Percentiles rank a stretch among this genome's conserved stretches.
phyloP scores from a whole-genome alignment of 2,113 vertebrate species.

The Etheostoma cragini region DNA sequence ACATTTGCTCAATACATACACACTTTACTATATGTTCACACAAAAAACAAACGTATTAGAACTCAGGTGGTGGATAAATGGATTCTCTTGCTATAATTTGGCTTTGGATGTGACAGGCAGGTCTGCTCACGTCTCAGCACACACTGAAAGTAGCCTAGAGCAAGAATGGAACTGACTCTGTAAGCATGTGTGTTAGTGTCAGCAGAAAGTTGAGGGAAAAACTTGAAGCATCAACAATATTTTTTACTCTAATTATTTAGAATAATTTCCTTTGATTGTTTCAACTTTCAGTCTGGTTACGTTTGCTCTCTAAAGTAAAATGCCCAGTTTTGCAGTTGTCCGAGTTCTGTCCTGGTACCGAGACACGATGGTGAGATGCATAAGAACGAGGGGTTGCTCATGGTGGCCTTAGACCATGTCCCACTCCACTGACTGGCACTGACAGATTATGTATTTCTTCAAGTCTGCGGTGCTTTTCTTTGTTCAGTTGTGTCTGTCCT shows the following conservation, averaged over 20 bases:
- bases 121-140: conserved; percentile 72
- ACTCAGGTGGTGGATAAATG: conserved; percentile 58
- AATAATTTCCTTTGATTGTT: conserved; percentile 10
- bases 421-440: conserved; percentile 34
- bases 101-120: conserved; percentile 64
- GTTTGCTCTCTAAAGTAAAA: conserved; percentile 23
- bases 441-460: conserved; percentile 70
- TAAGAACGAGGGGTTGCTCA: conserved; percentile 45
- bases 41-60: conserved; percentile 10
- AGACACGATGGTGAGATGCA: conserved; percentile 6
- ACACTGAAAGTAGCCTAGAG: conserved; percentile 59
- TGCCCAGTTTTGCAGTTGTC: not conserved
- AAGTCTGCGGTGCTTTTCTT: conserved; percentile 48
- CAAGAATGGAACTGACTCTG: conserved; percentile 48
- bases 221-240: not conserved
- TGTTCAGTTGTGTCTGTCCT: conserved; percentile 54
- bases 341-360: not conserved
- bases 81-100: conserved; percentile 41
- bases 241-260: conserved; percentile 11
- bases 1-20: not conserved
- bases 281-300: conserved; percentile 8
- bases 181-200: conserved; percentile 45
- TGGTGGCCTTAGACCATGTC: conserved; percentile 32
- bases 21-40: not conserved
- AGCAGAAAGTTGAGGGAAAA: conserved; percentile 33